Evolutionary conservation across 2,113 vertebrate genomes (phyloP), one percentile per base, ranked within the genome.

Genomic region (Phocoena sinus): DNA sequence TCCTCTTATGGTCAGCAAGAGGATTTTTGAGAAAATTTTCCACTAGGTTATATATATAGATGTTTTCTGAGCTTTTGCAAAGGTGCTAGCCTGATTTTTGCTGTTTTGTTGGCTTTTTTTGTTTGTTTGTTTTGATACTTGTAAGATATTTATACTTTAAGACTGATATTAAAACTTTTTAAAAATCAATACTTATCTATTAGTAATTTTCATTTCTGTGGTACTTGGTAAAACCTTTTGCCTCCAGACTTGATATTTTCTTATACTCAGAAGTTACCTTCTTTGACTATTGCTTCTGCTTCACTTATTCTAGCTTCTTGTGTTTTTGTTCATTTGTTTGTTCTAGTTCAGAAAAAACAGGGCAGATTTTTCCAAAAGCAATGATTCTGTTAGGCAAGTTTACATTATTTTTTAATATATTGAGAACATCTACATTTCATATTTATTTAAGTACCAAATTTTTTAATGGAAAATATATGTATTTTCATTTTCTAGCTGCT

Each of bases 401-500:
- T 67, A 36, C 20, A 81, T 91, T 67, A 58, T 25, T 65, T 79
- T 70, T 53, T 28, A 67, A 70, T 56, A 86, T 70, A 86, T 6
- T 85, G 38, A 77, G 53, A 65, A 53, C 38, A 28, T 53, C 56
- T 47, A 62, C 25, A 89, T 89, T 85, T 89, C 13, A 58, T 97
- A 94, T 77, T 93, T n/a, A 26, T 63, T 14, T 73, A 11, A 70
- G 65, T 1, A 6, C 25, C 76, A 58, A 97, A 67, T 67, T 44
- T 83, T 96, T 82, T 93, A 95, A 93, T 26, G 86, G 63, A 74
- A 84, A 92, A 63, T 5, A 38, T 7, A 62, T 92, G 1, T 53
- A 92, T 71, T 86, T 81, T 97, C 23, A 96, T 25, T 97, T 97
- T 85, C 31, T 68, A 99, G 98, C 98, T 98, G 98, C 98, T 70